Evolutionary conservation across 2,113 vertebrate genomes (phyloP).

Genomic region (Lynx canadensis): DNA sequence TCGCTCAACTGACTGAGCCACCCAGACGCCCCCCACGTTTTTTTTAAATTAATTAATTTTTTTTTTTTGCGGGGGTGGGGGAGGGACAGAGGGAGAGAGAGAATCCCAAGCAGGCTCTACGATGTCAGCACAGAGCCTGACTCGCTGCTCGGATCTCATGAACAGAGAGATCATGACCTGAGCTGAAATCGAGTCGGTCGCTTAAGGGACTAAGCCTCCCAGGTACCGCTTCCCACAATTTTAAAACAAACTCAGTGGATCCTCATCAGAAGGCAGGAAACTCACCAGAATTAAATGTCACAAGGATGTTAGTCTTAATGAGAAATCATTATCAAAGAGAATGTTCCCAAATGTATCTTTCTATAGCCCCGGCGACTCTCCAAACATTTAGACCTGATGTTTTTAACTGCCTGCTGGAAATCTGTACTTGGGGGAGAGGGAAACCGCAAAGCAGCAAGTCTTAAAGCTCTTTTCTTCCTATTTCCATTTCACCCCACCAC

Average conservation of each 20-base stretch:
- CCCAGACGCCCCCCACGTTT: no score
- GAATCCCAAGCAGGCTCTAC: no score
- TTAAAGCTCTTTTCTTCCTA: background rate
- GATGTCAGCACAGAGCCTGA: no score
- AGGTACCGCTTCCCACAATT: background rate
- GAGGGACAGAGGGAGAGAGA: no score
- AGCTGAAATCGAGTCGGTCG: no score
- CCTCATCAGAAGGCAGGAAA: conserved; percentile 36
- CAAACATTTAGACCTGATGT: background rate
- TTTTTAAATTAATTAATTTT: no score
- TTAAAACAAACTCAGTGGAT: conserved; percentile 51
- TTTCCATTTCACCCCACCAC: background rate
- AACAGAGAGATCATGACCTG: no score
- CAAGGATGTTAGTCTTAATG: background rate
- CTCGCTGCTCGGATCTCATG: no score
- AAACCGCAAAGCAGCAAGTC: background rate
- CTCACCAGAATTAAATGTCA: conserved; percentile 13
- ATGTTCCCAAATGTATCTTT: background rate
- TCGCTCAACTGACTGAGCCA: no score
- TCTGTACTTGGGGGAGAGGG: background rate
- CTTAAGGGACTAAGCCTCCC: no score
- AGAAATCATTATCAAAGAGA: conserved; percentile 42
- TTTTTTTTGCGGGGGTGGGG: no score
- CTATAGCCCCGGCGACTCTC: background rate
- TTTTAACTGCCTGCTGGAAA: background rate